A percentile compares a stretch with the other conserved stretches of the same genome.
phyloP scores from a whole-genome alignment of 2,888 invertebrate genomes.

The Tridacna gigas region DNA sequence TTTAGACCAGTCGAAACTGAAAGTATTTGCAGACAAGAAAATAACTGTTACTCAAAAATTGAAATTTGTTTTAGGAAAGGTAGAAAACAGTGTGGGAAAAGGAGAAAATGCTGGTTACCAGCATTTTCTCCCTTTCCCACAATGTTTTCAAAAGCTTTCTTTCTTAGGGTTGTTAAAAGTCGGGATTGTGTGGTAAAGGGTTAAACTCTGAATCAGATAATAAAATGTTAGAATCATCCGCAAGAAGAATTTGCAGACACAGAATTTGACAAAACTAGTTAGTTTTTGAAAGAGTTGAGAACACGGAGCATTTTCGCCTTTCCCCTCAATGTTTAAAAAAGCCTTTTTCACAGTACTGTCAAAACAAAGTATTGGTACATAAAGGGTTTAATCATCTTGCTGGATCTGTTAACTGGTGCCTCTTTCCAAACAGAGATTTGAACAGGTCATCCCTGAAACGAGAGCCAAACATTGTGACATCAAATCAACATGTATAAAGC shows the following conservation, averaged over 20 bases:
- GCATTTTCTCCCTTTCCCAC: background rate
- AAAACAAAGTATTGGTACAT: too few species aligned
- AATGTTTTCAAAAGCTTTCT: background rate
- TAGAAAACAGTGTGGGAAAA: constrained; percentile 14
- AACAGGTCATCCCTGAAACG: constrained; percentile 89
- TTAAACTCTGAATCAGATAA: too few species aligned
- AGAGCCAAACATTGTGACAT: background rate
- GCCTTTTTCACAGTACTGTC: too few species aligned
- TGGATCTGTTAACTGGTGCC: constrained; percentile 16
- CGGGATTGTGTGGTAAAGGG: background rate
- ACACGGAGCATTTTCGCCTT: background rate
- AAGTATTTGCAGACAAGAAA: background rate
- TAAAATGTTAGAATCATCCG: too few species aligned
- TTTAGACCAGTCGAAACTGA: background rate
- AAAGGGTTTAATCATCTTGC: background rate
- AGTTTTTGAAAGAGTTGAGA: too few species aligned
- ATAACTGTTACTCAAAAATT: background rate
- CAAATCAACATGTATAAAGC: too few species aligned
- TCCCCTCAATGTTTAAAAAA: background rate
- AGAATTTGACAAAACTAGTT: too few species aligned
- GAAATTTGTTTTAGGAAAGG: background rate
- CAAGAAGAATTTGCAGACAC: too few species aligned
- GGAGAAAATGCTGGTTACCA: background rate
- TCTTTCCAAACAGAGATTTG: constrained; percentile 91
- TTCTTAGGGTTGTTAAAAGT: background rate